Conservation (phyloP, 2,797 vertebrate genomes). For the Menidia menidia region DNA sequence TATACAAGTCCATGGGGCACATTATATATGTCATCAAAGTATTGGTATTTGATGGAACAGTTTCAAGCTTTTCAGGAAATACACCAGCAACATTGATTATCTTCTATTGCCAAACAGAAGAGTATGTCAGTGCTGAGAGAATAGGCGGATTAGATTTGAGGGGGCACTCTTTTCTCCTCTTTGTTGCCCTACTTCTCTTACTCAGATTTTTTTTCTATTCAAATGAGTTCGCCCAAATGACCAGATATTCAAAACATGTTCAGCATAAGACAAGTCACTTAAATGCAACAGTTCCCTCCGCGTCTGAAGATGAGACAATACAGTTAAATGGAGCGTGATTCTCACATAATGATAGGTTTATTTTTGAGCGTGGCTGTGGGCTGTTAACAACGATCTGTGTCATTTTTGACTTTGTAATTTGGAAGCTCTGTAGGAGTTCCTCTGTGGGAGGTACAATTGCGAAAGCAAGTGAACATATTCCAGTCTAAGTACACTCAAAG, state of each 20-base stretch:
- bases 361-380: slow-evolving; percentile 48
- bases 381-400: slow-evolving; percentile 44
- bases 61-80: neutral
- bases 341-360: slow-evolving; percentile 40
- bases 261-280: neutral
- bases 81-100: neutral
- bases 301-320: slow-evolving; percentile 14
- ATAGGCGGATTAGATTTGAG: neutral
- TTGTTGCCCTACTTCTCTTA: slow-evolving; percentile 2
- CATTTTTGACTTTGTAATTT: slow-evolving; percentile 53
- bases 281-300: slow-evolving; percentile 14
- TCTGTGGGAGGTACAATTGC: slow-evolving; percentile 46
- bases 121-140: neutral
- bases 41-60: neutral
- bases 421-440: slow-evolving; percentile 42
- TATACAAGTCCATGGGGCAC: neutral
- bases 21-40: neutral
- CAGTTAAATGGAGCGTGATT: slow-evolving; percentile 28
- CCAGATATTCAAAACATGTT: slow-evolving; percentile 9
- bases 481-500: slow-evolving; percentile 10
- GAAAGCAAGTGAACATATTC: slow-evolving; percentile 27
- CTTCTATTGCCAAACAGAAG: neutral
- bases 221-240: slow-evolving; percentile 2
- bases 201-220: slow-evolving; percentile 15
- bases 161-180: too few relatives aligned